Base-by-base conservation (phyloP, 2,888 invertebrate species). In the Microctonus aethiopoides region DNA sequence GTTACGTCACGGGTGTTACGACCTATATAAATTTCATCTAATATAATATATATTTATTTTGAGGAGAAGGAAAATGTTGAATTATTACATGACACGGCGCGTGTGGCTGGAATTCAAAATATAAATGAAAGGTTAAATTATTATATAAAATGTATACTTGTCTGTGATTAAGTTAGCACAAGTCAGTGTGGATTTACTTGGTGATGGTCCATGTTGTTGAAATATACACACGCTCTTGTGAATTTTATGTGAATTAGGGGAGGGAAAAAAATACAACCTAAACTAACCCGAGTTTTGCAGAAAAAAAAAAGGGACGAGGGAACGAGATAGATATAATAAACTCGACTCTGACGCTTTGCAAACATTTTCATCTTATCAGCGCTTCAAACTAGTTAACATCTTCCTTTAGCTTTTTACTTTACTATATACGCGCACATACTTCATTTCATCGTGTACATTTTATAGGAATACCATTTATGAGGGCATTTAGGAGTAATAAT, bases 301-400 rank as follows among this genome's bases (percentile, higher is more conserved):
- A 29, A 29, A 29, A 29, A 29, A 29, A 29, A 29, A 29, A 46
- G 16, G 16, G 9, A 16, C 6, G 2, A n/a, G 7, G 16, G n/a
- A 41, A 6, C 13, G 46, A 46, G 46, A 46, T 16, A 46, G 16
- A 7, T 24, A 54, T 9, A 26, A 24, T 54, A 24, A 26, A 26
- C 54, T 54, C 26, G 54, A 26, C n/a, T n/a, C n/a, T 54, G 54
- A 54, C 54, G 54, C 13, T 54, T n/a, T 9, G 54, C 54, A 54
- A 54, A 54, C 54, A 54, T 26, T 26, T n/a, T 54, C 54, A 22
- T 54, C 54, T 54, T 54, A 54, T 54, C 54, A 54, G 26, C 54
- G 54, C n/a, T 54, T 26, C 4, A 24, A 10, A 54, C 24, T 11
- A 54, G 54, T 54, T 54, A 54, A 54, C 54, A 54, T 54, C 54